Base-by-base conservation (phyloP, 2,888 invertebrate genomes). In the Andrena dorsata region DNA sequence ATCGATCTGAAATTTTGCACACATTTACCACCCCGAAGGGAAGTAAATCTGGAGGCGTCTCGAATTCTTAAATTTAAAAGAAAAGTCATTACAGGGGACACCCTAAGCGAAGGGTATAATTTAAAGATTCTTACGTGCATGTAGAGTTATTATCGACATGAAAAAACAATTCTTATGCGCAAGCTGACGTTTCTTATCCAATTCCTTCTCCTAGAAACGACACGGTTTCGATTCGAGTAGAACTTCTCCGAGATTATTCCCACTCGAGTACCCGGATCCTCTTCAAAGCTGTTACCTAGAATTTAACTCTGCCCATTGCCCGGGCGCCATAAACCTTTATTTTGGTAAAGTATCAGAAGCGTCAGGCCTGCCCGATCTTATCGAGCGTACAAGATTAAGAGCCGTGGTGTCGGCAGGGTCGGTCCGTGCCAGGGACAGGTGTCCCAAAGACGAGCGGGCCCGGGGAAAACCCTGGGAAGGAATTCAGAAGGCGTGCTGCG, bases 391-490 rank as follows among this genome's bases (percentile, higher is more conserved):
- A 58, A 71, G 74, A 72, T 69, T 77, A 64, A 76, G 78, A 56
- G 66, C 65, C n/a, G 70, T 28, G 35, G 70, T 41, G 26, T 58
- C 76, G 76, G 26, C 53, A 35, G 63, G 26, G 16, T 58, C 7
- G 49, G 71, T 81, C 58, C 75, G 80, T 60, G 70, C 30, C 76
- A 7, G 32, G 76, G 80, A 85, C 83, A 86, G 76, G 72, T 80
- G 86, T 85, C 51, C 49, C 35, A 8, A 32, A 47, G 16, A 16
- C 13, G 28, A 35, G 2, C 10, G 58, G n/a, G 2, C 69, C 41
- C 66, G 30, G 73, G 70, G 23, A 13, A 74, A 73, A 80, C 60
- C 66, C 74, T 28, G 1, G 47, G 20, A 49, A 68, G 47, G 13
- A 71, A 80, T 61, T 2, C 65, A 53, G 63, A 23, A 84, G 73